A percentile compares a stretch with the other conserved stretches of the same genome.
Conservation (phyloP, 2,888 invertebrate species). For the Eutolmus rufibarbis region DNA sequence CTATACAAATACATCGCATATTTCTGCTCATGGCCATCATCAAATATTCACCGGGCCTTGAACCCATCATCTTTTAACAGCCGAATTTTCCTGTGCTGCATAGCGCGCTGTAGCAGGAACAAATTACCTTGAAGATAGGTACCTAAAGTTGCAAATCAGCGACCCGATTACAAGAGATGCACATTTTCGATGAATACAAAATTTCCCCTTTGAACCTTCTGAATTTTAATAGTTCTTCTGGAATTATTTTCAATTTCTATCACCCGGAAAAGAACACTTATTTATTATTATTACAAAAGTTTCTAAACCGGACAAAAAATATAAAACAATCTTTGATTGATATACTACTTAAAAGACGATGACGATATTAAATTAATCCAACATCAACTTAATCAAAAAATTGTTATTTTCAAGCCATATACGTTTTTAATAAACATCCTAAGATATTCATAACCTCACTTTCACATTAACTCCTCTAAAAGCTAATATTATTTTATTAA, state of each 20-base stretch:
- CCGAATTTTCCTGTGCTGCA: neutral
- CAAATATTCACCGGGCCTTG: neutral
- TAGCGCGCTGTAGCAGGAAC: neutral
- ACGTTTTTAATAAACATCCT: no score
- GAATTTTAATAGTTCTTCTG: neutral
- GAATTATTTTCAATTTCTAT: neutral
- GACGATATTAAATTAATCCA: no score
- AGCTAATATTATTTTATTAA: no score
- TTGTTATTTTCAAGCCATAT: no score
- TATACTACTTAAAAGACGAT: no score
- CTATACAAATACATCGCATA: neutral
- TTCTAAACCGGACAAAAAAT: neutral
- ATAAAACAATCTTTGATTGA: neutral
- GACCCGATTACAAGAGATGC: neutral
- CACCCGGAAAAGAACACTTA: neutral
- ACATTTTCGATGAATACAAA: neutral
- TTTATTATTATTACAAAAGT: neutral
- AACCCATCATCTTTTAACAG: neutral
- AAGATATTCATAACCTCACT: no score
- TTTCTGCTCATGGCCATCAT: neutral
- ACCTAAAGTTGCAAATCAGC: neutral
- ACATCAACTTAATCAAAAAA: no score
- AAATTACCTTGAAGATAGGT: neutral
- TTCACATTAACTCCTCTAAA: no score
- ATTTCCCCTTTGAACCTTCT: neutral